Conservation (phyloP, 2,888 invertebrate genomes). For the Euproctis similis region DNA sequence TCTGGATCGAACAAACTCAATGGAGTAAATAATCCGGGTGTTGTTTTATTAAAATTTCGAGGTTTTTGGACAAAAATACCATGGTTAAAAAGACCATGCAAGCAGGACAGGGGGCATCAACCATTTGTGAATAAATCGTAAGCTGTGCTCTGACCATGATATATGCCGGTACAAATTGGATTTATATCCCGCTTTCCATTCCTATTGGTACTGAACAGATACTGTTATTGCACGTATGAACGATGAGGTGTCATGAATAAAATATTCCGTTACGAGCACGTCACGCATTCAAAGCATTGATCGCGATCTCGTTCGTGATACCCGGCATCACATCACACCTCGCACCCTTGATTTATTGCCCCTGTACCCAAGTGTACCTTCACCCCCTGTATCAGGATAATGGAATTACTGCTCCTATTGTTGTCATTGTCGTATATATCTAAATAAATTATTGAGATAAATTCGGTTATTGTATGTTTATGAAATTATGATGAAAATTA, state of each 20-base stretch:
- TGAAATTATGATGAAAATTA: no score
- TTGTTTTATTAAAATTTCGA: no score
- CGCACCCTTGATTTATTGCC: constrained; percentile 23
- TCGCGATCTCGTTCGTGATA: constrained; percentile 42
- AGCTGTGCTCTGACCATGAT: constrained; percentile 61
- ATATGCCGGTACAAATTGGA: constrained; percentile 70
- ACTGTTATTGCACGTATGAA: constrained; percentile 67
- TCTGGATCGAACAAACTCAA: no score
- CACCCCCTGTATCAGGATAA: constrained; percentile 5
- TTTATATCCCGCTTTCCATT: constrained; percentile 63
- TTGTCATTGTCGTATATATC: not conserved
- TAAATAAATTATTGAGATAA: not conserved
- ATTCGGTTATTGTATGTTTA: no score
- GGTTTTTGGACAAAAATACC: no score
- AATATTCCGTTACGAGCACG: constrained; percentile 52
- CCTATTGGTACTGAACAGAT: constrained; percentile 56
- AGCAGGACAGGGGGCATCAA: no score
- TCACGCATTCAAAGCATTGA: constrained; percentile 43
- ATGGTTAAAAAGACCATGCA: no score
- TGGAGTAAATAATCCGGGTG: no score
- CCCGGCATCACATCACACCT: constrained; percentile 31
- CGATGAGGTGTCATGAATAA: constrained; percentile 66
- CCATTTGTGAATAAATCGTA: constrained; percentile 66
- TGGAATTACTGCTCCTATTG: constrained; percentile 8
- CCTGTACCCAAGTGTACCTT: constrained; percentile 9